Percentiles rank a stretch among this genome's conserved stretches.
phyloP scores from a whole-genome alignment of 2,888 invertebrate species.

The Eupithecia insigniata region DNA sequence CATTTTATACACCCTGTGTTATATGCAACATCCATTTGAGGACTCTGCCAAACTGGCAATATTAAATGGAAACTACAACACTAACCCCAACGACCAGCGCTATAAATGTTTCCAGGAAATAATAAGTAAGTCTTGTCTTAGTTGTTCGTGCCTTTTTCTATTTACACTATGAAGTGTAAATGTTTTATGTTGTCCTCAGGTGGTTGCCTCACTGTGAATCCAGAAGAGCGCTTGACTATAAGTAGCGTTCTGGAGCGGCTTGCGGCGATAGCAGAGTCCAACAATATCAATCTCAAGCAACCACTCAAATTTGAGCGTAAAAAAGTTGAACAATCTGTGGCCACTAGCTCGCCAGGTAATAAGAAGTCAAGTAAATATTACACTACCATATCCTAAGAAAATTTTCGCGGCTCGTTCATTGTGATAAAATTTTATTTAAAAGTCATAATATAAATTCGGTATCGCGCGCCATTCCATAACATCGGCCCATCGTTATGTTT shows the following conservation, averaged over 20 bases:
- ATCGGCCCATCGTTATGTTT: constrained; percentile 74
- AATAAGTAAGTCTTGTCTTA: constrained; percentile 87
- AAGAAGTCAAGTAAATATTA: constrained; percentile 86
- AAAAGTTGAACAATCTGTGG: constrained; percentile 86
- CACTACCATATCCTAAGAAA: constrained; percentile 84
- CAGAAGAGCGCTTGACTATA: constrained; percentile 91
- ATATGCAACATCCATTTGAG: constrained; percentile 97
- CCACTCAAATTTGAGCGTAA: constrained; percentile 88
- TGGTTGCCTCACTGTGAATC: constrained; percentile 93
- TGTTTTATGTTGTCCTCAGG: constrained; percentile 73
- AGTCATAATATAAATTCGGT: constrained; percentile 50
- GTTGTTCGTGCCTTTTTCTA: not conserved
- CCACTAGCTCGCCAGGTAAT: constrained; percentile 86
- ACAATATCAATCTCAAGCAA: constrained; percentile 91
- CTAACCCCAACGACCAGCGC: constrained; percentile 91
- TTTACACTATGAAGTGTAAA: constrained; percentile 9
- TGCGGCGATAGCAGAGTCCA: constrained; percentile 94
- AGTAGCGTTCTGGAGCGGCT: constrained; percentile 92
- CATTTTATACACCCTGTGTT: constrained; percentile 95
- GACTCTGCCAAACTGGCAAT: constrained; percentile 98
- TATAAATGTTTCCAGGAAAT: constrained; percentile 94
- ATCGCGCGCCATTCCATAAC: constrained; percentile 59
- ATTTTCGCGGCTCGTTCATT: constrained; percentile 57
- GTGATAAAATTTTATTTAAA: constrained; percentile 37
- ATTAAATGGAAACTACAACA: constrained; percentile 96